Percentiles rank a stretch among this genome's conserved stretches.
Evolutionary conservation across 2,888 invertebrate species (phyloP).

Genomic region (Nezara viridula): DNA sequence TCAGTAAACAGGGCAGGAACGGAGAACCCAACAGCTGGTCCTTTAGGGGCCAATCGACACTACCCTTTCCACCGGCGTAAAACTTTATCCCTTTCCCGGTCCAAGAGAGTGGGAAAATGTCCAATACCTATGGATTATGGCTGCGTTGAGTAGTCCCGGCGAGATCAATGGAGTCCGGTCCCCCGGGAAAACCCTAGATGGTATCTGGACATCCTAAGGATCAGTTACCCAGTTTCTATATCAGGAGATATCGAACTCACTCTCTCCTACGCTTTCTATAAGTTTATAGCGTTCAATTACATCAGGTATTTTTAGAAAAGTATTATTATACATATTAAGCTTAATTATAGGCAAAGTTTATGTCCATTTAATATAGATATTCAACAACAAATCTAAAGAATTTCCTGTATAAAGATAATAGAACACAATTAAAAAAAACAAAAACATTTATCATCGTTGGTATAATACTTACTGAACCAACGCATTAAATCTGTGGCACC

Average conservation of each 20-base stretch:
- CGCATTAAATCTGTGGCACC: too few relatives aligned
- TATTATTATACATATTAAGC: too few relatives aligned
- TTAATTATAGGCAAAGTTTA: too few relatives aligned
- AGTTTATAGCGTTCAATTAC: neutral
- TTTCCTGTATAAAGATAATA: too few relatives aligned
- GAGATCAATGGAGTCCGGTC: neutral
- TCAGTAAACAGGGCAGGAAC: neutral
- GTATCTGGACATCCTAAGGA: neutral
- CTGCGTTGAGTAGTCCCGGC: neutral
- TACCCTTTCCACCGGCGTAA: slow-evolving; percentile 9
- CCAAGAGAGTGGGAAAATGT: slow-evolving; percentile 16
- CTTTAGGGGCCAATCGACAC: neutral
- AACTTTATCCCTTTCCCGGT: slow-evolving; percentile 8
- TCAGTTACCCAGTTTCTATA: neutral
- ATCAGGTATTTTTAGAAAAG: neutral
- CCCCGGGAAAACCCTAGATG: neutral
- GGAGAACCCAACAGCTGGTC: neutral
- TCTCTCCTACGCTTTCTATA: neutral
- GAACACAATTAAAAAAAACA: too few relatives aligned
- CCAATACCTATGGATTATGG: slow-evolving; percentile 28
- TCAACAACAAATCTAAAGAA: too few relatives aligned
- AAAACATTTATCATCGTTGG: too few relatives aligned
- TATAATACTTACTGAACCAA: too few relatives aligned
- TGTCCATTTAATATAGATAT: too few relatives aligned
- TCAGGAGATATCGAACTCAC: neutral